Conservation (phyloP, 2,797 vertebrate genomes). For the Morus bassanus region DNA sequence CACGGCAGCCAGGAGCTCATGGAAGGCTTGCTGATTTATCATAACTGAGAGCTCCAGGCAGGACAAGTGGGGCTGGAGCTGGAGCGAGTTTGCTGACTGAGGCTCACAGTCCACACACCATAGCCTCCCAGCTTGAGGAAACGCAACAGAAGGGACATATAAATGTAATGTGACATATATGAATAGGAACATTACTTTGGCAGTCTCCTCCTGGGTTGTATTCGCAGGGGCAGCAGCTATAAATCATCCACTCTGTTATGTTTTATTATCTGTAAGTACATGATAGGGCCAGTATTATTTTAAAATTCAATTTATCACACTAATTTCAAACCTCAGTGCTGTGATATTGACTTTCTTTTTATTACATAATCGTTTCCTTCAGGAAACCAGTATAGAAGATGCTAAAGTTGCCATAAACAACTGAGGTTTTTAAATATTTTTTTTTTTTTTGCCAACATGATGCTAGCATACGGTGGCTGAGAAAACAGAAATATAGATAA, state of each 20-base stretch:
- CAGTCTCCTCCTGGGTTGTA: not conserved
- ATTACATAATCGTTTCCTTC: not conserved
- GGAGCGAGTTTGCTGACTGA: not conserved
- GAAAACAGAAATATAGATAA: not conserved
- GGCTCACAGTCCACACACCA: not conserved
- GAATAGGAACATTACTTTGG: not conserved
- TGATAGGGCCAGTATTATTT: not conserved
- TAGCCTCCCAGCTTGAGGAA: not conserved
- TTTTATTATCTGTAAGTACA: not conserved
- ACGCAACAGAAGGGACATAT: not conserved
- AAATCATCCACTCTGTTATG: not conserved
- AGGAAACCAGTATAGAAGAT: not conserved
- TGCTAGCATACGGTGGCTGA: not conserved
- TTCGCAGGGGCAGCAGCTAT: not conserved
- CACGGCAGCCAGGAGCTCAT: not conserved
- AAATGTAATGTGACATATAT: not conserved
- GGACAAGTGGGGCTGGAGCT: not conserved
- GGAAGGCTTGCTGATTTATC: not conserved
- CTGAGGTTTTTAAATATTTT: not conserved
- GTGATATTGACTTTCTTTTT: not conserved
- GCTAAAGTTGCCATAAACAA: not conserved
- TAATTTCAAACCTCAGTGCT: slow-evolving; percentile 15
- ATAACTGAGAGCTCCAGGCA: not conserved
- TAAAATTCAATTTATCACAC: not conserved
- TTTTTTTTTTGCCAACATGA: not conserved